phyloP scores from a whole-genome alignment of 2,888 invertebrate genomes.

The Spicauda simplicius region DNA sequence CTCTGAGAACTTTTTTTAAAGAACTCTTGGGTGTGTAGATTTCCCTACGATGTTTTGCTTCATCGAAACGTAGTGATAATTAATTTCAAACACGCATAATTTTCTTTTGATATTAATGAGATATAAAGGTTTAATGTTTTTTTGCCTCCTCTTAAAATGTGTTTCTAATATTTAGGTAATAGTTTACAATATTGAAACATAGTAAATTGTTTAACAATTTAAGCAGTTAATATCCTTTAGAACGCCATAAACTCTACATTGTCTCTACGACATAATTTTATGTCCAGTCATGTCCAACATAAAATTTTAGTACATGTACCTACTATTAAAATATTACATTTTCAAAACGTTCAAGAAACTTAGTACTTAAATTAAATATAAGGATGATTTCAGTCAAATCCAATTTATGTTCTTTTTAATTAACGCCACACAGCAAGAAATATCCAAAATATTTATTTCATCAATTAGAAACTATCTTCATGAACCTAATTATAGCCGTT shows the following conservation, averaged over 20 bases:
- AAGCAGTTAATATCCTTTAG: not conserved
- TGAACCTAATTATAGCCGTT: slow-evolving; percentile 56
- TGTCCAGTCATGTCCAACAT: not conserved
- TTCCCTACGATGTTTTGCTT: too few relatives aligned
- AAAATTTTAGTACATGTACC: not conserved
- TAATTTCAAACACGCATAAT: too few relatives aligned
- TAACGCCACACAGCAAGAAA: slow-evolving; percentile 9
- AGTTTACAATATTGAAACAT: not conserved
- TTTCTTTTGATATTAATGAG: too few relatives aligned
- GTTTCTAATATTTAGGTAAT: not conserved
- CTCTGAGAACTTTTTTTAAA: too few relatives aligned
- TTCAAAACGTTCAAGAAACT: not conserved
- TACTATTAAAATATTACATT: not conserved
- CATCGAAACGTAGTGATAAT: too few relatives aligned
- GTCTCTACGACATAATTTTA: not conserved
- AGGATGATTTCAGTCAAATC: not conserved
- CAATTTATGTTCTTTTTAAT: not conserved
- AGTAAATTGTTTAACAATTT: not conserved
- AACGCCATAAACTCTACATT: not conserved
- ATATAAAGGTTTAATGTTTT: too few relatives aligned
- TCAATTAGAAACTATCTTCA: slow-evolving; percentile 66
- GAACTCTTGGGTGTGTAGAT: too few relatives aligned
- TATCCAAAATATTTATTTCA: slow-evolving; percentile 38
- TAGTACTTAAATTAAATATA: not conserved
- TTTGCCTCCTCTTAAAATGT: too few relatives aligned